Evolutionary conservation across 2,888 invertebrate genomes (phyloP), one percentile per base, ranked within the genome.

Genomic region (Augochlorella aurata): DNA sequence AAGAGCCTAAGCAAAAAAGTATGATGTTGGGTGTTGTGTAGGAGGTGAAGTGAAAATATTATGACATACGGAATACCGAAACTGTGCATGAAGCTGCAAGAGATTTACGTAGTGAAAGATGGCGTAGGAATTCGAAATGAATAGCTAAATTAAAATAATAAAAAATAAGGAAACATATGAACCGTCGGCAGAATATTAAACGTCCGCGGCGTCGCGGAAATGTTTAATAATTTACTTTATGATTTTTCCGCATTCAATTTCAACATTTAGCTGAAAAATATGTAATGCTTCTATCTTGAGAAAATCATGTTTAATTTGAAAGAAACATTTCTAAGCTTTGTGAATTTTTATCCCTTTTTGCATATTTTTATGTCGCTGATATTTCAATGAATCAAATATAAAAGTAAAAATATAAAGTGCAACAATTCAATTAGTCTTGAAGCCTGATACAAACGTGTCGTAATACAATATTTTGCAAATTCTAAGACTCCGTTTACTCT

Each of bases 61-160:
- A 9, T 8, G 24, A 63, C 18, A 14, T 50, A 50, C 65, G 65
- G 65, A 65, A 65, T 65, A 38, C n/a, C 69, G 38, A 52, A 69
- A 38, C 38, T 52, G 21, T 21, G 29, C n/a, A 52, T 21, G 52
- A 44, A 65, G 65, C 44, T 65, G 38, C 65, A 44, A 44, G 44
- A 44, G 65, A 65, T 65, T 65, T 65, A 65, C 65, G 44, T 18
- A 65, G 65, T 44, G 38, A 38, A 44, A 65, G 44, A 65, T 65
- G 44, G 65, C 10, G 44, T 44, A 65, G 65, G 65, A 65, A 65
- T 65, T 65, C n/a, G 44, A 63, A 63, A 63, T 63, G 63, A 29
- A 63, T 63, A 63, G 63, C 18, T 63, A 38, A 63, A 29, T 38
- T 63, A 63, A 38, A 63, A 63, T 38, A 38, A 63, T 29, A 63